Evolutionary conservation across 1,140 invertebrate species (phyloP).

Genomic region (Hylaeus volcanicus): DNA sequence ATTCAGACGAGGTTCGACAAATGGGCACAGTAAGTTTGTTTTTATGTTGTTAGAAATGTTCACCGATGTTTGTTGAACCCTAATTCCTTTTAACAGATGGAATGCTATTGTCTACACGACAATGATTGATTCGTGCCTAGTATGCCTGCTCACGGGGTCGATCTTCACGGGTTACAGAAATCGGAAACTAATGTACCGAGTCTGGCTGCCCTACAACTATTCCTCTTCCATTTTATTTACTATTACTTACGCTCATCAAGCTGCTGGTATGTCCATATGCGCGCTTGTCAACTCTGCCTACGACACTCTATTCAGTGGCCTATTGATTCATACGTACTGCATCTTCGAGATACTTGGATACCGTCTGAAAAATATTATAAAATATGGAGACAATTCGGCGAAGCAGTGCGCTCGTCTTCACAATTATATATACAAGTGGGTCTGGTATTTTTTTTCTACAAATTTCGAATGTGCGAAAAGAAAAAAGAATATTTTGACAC

Average conservation of each 20-base stretch:
- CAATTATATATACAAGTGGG: conserved; percentile 55
- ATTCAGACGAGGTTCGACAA: conserved; percentile 54
- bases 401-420: conserved; percentile 54
- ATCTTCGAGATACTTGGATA: conserved; percentile 61
- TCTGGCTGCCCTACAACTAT: conserved; percentile 61
- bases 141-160: conserved; percentile 33
- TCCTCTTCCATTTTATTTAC: conserved; percentile 24
- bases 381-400: not conserved
- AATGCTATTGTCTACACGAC: conserved; percentile 26
- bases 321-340: conserved; percentile 54
- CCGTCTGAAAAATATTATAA: conserved; percentile 36
- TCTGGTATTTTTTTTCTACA: not conserved
- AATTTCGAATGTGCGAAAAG: too few species aligned
- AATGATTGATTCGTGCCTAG: not conserved
- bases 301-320: conserved; percentile 47
- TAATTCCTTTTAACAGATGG: not conserved
- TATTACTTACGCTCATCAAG: conserved; percentile 53
- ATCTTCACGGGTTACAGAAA: conserved; percentile 37
- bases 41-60: too few species aligned
- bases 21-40: conserved; percentile 42
- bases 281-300: conserved; percentile 40
- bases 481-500: not conserved
- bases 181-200: conserved; percentile 45
- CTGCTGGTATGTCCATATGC: conserved; percentile 8
- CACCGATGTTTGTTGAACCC: not conserved